Evolutionary conservation across 2,113 vertebrate genomes (phyloP), one percentile per base, ranked within the genome.

Genomic region (Ptyas mucosa): DNA sequence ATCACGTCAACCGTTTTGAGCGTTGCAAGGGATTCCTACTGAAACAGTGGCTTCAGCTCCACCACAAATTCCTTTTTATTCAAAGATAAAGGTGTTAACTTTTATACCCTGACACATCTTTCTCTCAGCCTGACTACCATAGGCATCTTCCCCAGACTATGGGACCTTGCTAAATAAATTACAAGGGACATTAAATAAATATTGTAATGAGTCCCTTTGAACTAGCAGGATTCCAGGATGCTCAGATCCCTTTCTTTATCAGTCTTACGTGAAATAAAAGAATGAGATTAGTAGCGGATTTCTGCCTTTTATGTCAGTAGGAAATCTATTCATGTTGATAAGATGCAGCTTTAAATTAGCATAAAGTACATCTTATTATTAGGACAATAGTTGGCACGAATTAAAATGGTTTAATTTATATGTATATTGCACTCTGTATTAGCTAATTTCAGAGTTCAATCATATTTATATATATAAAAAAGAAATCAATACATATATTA

Each of bases 171-270:
- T 92, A 89, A 92, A 92, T 89, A 92, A 89, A 92, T 92, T 92
- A 92, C 34, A 89, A 89, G 87, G 49, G 87, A 81, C 61, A 92
- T 92, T 52, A 92, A 92, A 89, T 92, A 85, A 92, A 89, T 89
- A 92, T 89, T 92, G 81, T 81, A 89, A 92, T 89, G 88, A 89
- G 61, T 92, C 87, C 18, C 87, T 92, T 92, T 92, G 91, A 92
- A 92, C 87, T 92, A 57, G 87, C 87, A 89, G 87, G 87, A 92
- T 89, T 92, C 87, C 87, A 55, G 87, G 52, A 53, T n/a, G 34
- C 85, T 57, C 52, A 89, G 64, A 89, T 85, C 61, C 52, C 23
- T 81, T 92, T 81, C 39, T 89, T 92, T 53, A 55, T 54, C 91
- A 55, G 26, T 46, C 34, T 89, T 88, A 89, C 55, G n/a, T 92